Conservation (phyloP, 1,140 invertebrate genomes). For the Solenopsis invicta region DNA sequence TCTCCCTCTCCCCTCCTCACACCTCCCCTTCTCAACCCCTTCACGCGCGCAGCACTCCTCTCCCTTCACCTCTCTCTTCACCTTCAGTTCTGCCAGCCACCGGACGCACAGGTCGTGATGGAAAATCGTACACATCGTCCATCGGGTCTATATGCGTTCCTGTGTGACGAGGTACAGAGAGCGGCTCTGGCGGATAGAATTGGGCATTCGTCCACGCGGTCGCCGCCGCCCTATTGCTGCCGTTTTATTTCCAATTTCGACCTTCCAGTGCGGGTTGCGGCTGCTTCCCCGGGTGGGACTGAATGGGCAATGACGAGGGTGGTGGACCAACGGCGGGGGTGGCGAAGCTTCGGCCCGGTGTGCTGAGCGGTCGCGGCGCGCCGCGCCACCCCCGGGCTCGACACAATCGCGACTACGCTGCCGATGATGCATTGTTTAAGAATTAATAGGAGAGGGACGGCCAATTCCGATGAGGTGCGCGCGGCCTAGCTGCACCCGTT, state of each 20-base stretch:
- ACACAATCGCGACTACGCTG: slow-evolving; percentile 68
- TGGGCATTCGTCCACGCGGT: slow-evolving; percentile 63
- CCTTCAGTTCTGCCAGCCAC: slow-evolving; percentile 45
- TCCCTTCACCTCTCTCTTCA: slow-evolving; percentile 46
- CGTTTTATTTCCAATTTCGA: slow-evolving; percentile 82
- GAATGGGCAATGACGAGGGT: slow-evolving; percentile 59
- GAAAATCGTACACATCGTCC: slow-evolving; percentile 69
- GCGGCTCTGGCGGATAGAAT: slow-evolving; percentile 50
- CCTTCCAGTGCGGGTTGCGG: slow-evolving; percentile 54
- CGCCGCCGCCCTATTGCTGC: slow-evolving; percentile 59
- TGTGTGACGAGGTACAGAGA: slow-evolving; percentile 64
- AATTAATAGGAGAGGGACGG: slow-evolving; percentile 75
- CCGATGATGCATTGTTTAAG: slow-evolving; percentile 80
- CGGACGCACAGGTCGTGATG: slow-evolving; percentile 61
- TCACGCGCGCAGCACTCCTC: background rate
- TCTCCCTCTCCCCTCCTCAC: slow-evolving; percentile 27
- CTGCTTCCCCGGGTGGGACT: slow-evolving; percentile 56
- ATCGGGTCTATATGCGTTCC: slow-evolving; percentile 65
- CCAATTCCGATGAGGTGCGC: slow-evolving; percentile 33
- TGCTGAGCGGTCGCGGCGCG: slow-evolving; percentile 30
- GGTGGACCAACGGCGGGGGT: slow-evolving; percentile 28
- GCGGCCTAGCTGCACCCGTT: slow-evolving; percentile 8
- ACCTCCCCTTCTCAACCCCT: background rate
- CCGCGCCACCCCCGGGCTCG: too few relatives aligned
- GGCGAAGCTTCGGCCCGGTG: slow-evolving; percentile 19